Evolutionary conservation across 2,113 vertebrate genomes (phyloP), one percentile per base, ranked within the genome.

Genomic region (Sorex araneus): DNA sequence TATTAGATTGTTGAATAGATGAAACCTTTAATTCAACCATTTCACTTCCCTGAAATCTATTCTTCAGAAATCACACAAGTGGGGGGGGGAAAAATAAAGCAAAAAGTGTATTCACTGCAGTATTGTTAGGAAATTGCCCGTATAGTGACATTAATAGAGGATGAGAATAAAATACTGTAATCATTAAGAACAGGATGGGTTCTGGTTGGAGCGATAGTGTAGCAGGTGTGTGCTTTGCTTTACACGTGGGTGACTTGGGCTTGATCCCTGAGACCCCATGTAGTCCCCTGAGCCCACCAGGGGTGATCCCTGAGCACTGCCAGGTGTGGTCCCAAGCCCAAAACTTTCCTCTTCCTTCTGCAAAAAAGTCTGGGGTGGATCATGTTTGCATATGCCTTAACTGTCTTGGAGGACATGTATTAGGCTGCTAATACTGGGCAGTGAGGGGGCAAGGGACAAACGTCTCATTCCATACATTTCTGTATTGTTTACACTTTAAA

Each of bases 401-500:
- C 71, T 13, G 6, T 85, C 18, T 47, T 7, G 12, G 71, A 90
- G 45, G 30, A 23, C 67, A 28, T 47, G 12, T 60, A 43, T 36
- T 30, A 47, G 2, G 7, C 30, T 71, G 8, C 82, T 80, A 82
- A 32, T 32, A 82, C 8, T 63, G 36, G 71, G 69, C 40, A 87
- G 12, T 78, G 77, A 74, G 28, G 45, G 45, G 67, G 50, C n/a
- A 54, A 81, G 50, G 81, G 60, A 60, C 34, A 57, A 28, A 64
- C 57, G 85, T 34, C 18, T 43, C 85, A 27, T 80, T 89, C 80
- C 57, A 28, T 83, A 57, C 70, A 67, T 13, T 83, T 85, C 25
- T 67, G 9, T 71, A 25, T 69, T 67, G 34, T 79, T 80, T 93
- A 63, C 87, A 54, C 78, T 94, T 92, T 91, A 94, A 87, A 36